phyloP scores from a whole-genome alignment of 2,888 invertebrate genomes.

The Arrhopalites spinosus region DNA sequence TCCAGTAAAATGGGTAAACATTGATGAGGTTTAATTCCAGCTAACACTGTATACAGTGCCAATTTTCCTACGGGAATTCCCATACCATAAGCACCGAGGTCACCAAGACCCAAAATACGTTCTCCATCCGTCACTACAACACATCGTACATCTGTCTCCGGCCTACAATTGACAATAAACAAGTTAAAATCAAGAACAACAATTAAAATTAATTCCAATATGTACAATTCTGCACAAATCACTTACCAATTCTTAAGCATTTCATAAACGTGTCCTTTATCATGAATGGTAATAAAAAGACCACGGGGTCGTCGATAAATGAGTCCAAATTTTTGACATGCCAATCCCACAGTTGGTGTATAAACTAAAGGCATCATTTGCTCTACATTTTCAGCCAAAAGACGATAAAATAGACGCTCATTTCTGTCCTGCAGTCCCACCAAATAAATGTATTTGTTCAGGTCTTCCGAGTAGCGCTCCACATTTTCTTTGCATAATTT shows the following conservation, averaged over 20 bases:
- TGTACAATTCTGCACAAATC: neutral
- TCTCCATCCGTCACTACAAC: constrained; percentile 99
- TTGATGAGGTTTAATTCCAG: constrained; percentile 93
- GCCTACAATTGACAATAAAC: constrained; percentile 65
- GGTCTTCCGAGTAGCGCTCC: constrained; percentile 80
- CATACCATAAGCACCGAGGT: constrained; percentile 97
- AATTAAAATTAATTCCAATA: neutral
- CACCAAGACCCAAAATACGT: constrained; percentile 94
- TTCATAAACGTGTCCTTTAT: constrained; percentile 92
- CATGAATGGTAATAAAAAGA: constrained; percentile 93
- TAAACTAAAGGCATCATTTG: constrained; percentile 91
- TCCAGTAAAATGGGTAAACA: constrained; percentile 93
- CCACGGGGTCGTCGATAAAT: constrained; percentile 87
- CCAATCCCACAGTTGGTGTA: constrained; percentile 96
- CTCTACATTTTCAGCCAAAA: constrained; percentile 83
- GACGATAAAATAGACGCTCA: constrained; percentile 91
- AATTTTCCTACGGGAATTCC: constrained; percentile 98
- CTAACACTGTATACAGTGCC: constrained; percentile 94
- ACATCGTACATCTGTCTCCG: constrained; percentile 81
- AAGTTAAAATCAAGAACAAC: neutral
- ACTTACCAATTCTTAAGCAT: constrained; percentile 89
- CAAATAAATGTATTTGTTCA: constrained; percentile 95
- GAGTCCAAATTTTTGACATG: constrained; percentile 85
- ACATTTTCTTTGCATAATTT: constrained; percentile 80
- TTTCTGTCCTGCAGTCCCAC: constrained; percentile 91